Evolutionary conservation across 2,113 vertebrate species (phyloP).

Genomic region (Falcunculus frontatus): DNA sequence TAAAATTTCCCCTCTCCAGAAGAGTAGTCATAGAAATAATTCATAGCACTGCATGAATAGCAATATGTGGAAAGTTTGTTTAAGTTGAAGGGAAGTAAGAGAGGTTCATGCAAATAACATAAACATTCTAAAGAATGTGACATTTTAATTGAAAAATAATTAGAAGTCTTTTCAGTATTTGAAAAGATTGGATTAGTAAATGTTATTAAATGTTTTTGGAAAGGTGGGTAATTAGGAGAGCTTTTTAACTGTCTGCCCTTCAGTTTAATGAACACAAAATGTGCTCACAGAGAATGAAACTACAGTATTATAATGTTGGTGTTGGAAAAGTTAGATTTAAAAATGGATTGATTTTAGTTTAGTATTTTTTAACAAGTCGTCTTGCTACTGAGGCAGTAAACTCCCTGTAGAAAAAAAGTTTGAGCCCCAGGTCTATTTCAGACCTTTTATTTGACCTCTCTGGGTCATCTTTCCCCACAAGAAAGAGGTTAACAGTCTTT

Average conservation of each 20-base stretch:
- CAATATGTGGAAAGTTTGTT: slow-evolving; percentile 14
- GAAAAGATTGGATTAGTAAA: not conserved
- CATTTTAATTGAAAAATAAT: slow-evolving; percentile 47
- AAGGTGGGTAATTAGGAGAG: not conserved
- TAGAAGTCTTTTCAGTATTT: not conserved
- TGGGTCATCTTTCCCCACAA: not conserved
- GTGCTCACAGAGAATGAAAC: not conserved
- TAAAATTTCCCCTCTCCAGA: not conserved
- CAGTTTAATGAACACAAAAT: not conserved
- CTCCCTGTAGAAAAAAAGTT: not conserved
- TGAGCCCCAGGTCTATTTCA: not conserved
- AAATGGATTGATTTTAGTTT: not conserved
- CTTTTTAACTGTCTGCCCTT: not conserved
- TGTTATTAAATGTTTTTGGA: not conserved
- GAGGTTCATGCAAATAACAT: not conserved
- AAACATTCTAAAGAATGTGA: not conserved
- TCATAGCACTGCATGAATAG: not conserved
- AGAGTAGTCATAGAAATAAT: slow-evolving; percentile 13
- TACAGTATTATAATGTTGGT: not conserved
- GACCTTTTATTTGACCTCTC: not conserved
- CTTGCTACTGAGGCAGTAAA: not conserved
- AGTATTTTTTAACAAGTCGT: not conserved
- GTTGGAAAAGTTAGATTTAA: not conserved
- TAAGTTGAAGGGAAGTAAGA: not conserved
- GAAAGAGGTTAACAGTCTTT: not conserved